Percentiles rank a stretch among this genome's conserved stretches.
phyloP scores from a whole-genome alignment of 64 coral and sea anemone genomes.

The Orbicella faveolata region DNA sequence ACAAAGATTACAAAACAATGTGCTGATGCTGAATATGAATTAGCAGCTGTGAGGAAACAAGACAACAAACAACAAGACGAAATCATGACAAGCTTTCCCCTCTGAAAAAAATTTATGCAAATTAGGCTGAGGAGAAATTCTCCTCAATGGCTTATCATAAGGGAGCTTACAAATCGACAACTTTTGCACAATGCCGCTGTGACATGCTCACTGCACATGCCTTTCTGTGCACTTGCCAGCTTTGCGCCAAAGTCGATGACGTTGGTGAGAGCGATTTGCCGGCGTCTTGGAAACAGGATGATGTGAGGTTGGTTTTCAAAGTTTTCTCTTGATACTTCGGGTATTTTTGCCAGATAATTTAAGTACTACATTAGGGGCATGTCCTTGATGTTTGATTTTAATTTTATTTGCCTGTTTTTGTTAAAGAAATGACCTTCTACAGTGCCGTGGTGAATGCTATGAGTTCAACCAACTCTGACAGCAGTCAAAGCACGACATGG shows the following conservation, averaged over 20 bases:
- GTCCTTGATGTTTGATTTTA: background rate
- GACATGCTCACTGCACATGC: too few species aligned
- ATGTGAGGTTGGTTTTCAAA: background rate
- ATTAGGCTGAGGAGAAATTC: too few species aligned
- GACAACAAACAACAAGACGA: background rate
- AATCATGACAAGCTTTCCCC: background rate
- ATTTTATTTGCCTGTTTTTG: background rate
- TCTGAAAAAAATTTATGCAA: too few species aligned
- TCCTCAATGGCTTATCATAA: too few species aligned
- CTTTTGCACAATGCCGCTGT: too few species aligned
- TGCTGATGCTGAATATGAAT: background rate
- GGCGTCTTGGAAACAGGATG: background rate
- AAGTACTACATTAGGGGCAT: background rate
- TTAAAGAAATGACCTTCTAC: background rate
- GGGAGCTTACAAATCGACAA: too few species aligned
- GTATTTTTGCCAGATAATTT: constrained; percentile 7
- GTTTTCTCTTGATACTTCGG: background rate
- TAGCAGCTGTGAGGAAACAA: background rate
- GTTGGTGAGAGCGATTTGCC: too few species aligned
- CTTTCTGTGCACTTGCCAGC: too few species aligned
- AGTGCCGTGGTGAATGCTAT: background rate
- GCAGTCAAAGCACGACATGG: background rate
- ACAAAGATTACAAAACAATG: background rate
- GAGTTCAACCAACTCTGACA: too few species aligned
- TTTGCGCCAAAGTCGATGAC: too few species aligned